Percentiles rank a stretch among this genome's conserved stretches.
These are phyloP conservation scores for Cryptotermes secundus DNA, from an alignment of 1,140 invertebrate species.

Conservation along the genomic window DNA sequence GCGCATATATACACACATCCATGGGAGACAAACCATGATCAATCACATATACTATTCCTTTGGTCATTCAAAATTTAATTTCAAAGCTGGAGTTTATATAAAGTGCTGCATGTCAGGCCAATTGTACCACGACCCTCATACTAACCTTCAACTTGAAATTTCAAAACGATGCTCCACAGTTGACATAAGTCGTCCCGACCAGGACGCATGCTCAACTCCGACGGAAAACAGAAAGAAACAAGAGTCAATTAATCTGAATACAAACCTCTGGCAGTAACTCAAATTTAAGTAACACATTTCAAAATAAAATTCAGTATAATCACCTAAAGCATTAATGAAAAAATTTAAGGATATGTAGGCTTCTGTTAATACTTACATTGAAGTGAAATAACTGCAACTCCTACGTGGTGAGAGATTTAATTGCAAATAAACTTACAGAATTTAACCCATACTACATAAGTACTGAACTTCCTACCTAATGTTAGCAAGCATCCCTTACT, in stretches of 20 bases:
- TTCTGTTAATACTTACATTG: not conserved
- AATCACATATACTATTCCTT: no score
- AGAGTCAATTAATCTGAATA: not conserved
- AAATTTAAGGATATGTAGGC: not conserved
- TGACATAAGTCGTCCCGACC: not conserved
- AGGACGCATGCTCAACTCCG: slow-evolving; percentile 6
- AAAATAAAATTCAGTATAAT: not conserved
- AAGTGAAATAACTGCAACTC: not conserved
- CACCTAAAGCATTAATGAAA: not conserved
- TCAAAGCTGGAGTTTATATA: not conserved
- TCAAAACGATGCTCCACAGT: not conserved
- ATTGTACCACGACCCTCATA: not conserved
- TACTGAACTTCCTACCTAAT: not conserved
- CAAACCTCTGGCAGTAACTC: not conserved
- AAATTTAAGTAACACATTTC: not conserved
- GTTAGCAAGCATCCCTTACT: not conserved
- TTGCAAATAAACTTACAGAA: not conserved
- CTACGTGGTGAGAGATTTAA: not conserved
- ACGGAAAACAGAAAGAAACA: slow-evolving; percentile 11
- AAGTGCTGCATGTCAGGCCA: not conserved
- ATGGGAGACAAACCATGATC: no score
- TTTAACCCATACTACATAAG: slow-evolving; percentile 10
- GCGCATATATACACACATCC: no score
- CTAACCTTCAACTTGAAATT: slow-evolving; percentile 13
- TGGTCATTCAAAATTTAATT: not conserved